Base-by-base conservation (phyloP, 2,113 vertebrate genomes). In the Tychaedon coryphoeus region DNA sequence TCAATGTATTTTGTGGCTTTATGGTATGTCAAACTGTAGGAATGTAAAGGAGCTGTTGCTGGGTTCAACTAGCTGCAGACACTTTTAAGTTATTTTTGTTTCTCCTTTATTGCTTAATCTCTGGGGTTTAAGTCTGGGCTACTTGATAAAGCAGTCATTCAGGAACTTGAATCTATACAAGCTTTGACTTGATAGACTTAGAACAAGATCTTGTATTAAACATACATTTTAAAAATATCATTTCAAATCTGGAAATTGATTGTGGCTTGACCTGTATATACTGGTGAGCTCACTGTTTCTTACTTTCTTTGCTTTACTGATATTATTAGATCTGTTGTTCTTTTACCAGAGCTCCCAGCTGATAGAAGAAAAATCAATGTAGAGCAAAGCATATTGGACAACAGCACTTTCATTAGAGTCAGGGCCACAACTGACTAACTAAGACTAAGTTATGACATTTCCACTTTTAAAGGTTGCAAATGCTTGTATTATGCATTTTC, bases 31-130 rank as follows among this genome's bases (percentile, higher is more conserved):
- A 75, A 64, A 64, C 34, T 29, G 53, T 58, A 66, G 85, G 92
- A 96, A 97, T 92, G 95, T 86, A 97, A 92, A 96, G 72, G 92
- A 95, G 95, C 88, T 79, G 87, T 85, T 95, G 61, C 92, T 76
- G 84, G 82, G 64, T 96, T 97, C 94, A 93, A 92, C 94, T 93
- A 81, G 75, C 96, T 97, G 89, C 94, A 93, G 91, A 93, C 97
- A 96, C 91, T 83, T 93, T 64, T 80, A 80, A 93, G 75, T 96
- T 98, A 96, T 97, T 97, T 97, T 98, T 96, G 90, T 96, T 98
- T 97, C 95, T 96, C 71, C 90, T 97, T 98, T 97, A 98, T 95
- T 97, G 92, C 96, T 97, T 96, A 92, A 97, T 88, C 97, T 97
- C 95, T 75, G 81, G 95, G 95, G 92, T 76, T 85, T 96, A 91